These are phyloP conservation scores for Nebria brevicollis DNA, from an alignment of 2,888 invertebrate genomes.

Conservation along the genomic window DNA sequence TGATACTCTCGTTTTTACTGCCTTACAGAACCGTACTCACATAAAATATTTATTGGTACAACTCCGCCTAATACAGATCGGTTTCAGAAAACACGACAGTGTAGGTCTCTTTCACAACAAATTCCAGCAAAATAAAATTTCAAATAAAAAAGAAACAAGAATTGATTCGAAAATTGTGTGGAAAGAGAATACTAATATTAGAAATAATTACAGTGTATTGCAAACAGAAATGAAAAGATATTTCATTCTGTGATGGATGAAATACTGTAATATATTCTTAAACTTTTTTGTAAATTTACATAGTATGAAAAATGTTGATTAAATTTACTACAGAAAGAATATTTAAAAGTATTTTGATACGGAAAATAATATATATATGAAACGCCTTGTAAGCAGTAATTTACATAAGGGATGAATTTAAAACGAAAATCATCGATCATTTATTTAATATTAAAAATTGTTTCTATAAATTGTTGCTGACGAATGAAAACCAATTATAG, in stretches of 20 bases:
- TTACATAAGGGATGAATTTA: too few species aligned
- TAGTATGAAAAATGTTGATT: neutral
- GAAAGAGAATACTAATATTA: neutral
- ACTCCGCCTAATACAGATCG: too few species aligned
- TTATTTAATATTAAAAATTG: too few species aligned
- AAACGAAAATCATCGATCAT: too few species aligned
- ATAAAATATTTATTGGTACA: neutral
- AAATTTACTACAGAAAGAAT: neutral
- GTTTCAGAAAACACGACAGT: neutral
- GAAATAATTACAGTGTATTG: neutral
- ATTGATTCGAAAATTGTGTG: too few species aligned
- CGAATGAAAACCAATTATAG: too few species aligned
- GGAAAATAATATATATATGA: neutral
- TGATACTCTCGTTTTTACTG: neutral
- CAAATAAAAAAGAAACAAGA: neutral
- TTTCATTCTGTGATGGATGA: neutral
- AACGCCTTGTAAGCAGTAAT: too few species aligned
- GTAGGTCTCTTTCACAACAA: too few species aligned
- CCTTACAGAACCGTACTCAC: neutral
- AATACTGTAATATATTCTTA: neutral
- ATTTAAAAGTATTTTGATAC: neutral
- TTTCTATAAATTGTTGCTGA: too few species aligned
- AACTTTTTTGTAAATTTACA: neutral
- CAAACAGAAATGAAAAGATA: too few species aligned
- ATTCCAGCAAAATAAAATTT: neutral